Conservation (phyloP, 2,888 invertebrate genomes). For the Leptinotarsa rubiginosa region DNA sequence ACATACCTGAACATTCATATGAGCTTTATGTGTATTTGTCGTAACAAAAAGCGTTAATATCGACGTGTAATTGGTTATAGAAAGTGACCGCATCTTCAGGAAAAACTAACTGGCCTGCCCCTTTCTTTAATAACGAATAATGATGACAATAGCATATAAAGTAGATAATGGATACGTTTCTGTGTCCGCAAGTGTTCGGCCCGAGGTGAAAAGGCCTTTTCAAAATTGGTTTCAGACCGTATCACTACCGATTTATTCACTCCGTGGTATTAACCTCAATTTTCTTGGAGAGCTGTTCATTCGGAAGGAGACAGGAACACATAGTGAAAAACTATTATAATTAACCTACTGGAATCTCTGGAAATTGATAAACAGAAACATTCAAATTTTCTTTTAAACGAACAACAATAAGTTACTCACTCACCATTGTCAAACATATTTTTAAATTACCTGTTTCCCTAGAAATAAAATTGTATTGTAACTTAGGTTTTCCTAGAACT, state of each 20-base stretch:
- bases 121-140: slow-evolving; percentile 37
- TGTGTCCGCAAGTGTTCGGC: slow-evolving; percentile 33
- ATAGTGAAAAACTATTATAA: not conserved
- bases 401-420: too few species aligned
- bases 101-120: slow-evolving; percentile 21
- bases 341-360: too few species aligned
- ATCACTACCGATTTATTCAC: slow-evolving; percentile 24
- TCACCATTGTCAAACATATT: too few species aligned
- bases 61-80: slow-evolving; percentile 8
- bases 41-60: not conserved
- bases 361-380: too few species aligned
- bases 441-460: too few species aligned
- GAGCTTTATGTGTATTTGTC: slow-evolving; percentile 13
- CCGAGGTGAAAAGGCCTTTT: slow-evolving; percentile 21
- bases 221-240: slow-evolving; percentile 15
- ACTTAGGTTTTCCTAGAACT: too few species aligned
- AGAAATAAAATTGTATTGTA: too few species aligned
- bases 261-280: slow-evolving; percentile 16
- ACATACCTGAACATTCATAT: not conserved
- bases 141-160: slow-evolving; percentile 40
- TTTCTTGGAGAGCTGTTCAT: not conserved
- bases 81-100: slow-evolving; percentile 12
- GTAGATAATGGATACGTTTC: slow-evolving; percentile 31
- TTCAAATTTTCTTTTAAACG: too few species aligned
- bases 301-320: not conserved